Evolutionary conservation across 2,797 vertebrate species (phyloP).

Genomic region (Botia kubotai): DNA sequence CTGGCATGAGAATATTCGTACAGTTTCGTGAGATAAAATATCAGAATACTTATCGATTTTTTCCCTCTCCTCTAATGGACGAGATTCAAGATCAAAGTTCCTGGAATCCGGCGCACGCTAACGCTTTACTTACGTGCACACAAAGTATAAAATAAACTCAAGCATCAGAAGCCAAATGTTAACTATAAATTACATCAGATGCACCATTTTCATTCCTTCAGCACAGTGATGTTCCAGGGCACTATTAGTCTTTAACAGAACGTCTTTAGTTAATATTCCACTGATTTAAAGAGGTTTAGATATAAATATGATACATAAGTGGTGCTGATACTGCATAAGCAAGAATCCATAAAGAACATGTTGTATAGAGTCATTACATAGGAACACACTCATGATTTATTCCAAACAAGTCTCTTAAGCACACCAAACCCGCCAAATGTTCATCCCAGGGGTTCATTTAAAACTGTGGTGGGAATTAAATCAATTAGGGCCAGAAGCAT

Average conservation of each 20-base stretch:
- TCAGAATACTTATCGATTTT: background rate
- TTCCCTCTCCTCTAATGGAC: background rate
- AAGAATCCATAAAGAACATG: conserved; percentile 9
- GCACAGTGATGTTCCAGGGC: background rate
- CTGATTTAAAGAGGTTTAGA: conserved; percentile 38
- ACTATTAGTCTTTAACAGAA: conserved; percentile 19
- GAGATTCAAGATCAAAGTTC: background rate
- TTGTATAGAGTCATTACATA: conserved; percentile 71
- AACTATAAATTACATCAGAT: background rate
- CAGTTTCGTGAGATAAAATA: background rate
- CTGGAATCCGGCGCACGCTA: background rate
- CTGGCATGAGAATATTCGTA: background rate
- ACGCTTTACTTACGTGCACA: background rate
- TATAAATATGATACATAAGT: conserved; percentile 27
- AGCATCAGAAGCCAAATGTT: conserved; percentile 4
- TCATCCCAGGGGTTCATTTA: conserved; percentile 70
- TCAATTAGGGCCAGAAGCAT: conserved; percentile 78
- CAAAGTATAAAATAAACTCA: background rate
- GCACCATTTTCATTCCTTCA: background rate
- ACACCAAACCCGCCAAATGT: conserved; percentile 68
- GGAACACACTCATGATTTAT: conserved; percentile 73
- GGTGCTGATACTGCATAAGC: conserved; percentile 22
- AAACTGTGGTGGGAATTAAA: conserved; percentile 69
- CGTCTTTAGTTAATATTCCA: conserved; percentile 23
- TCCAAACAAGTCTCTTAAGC: conserved; percentile 66